phyloP scores from a whole-genome alignment of 2,113 vertebrate genomes.

The Casuarius casuarius region DNA sequence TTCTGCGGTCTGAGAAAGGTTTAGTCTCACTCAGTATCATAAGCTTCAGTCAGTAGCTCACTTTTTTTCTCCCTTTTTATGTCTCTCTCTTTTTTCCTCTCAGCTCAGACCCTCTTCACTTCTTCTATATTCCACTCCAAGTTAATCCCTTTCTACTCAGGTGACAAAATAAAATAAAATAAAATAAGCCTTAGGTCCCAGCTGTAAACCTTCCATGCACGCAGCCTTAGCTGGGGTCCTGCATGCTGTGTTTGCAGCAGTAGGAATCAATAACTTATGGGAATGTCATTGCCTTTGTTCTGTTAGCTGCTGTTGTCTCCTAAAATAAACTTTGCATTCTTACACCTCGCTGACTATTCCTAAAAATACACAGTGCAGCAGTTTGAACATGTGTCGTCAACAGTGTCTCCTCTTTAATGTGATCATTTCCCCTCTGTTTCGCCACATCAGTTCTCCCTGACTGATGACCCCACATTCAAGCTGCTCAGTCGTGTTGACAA shows the following conservation, averaged over 20 bases:
- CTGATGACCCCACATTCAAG: rapidly evolving
- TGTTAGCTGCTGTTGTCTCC: background rate
- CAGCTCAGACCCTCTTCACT: background rate
- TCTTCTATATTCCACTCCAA: background rate
- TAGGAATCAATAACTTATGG: background rate
- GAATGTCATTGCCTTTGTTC: background rate
- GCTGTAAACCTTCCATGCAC: background rate
- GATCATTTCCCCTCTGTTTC: background rate
- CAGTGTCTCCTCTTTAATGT: background rate
- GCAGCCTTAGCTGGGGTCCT: background rate
- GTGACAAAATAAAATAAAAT: background rate
- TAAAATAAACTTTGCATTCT: background rate
- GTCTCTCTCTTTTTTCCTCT: background rate
- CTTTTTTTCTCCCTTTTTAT: background rate
- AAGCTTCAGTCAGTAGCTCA: background rate
- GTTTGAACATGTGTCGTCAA: background rate
- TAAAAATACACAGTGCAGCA: background rate
- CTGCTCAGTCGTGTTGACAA: background rate
- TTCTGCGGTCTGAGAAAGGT: constrained; percentile 36
- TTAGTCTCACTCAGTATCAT: background rate
- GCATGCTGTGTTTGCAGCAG: background rate
- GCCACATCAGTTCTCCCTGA: background rate
- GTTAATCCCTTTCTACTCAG: background rate
- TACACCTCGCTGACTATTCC: background rate
- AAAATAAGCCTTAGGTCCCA: background rate